phyloP scores from a whole-genome alignment of 2,113 vertebrate genomes.

The Myanophis thanlyinensis region DNA sequence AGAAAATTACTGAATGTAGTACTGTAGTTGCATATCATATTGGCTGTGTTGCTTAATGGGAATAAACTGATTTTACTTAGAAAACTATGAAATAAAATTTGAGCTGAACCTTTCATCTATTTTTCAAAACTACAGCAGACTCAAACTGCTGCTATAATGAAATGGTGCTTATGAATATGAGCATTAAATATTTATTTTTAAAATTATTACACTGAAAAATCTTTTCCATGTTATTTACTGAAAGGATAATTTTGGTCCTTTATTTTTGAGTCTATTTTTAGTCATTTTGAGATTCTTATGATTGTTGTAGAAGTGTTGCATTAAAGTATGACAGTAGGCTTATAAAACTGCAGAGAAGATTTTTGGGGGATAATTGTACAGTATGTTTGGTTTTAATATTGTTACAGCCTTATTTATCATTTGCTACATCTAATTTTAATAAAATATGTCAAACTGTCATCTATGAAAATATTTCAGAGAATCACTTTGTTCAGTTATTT shows the following conservation, averaged over 20 bases:
- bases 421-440: constrained; percentile 31
- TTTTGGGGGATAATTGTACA: not conserved
- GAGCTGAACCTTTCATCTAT: not conserved
- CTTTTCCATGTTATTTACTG: constrained; percentile 42
- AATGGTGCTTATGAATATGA: constrained; percentile 54
- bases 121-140: not conserved
- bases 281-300: not conserved
- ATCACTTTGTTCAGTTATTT: constrained; percentile 11
- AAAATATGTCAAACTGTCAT: constrained; percentile 32
- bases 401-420: constrained; percentile 16
- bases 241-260: not conserved
- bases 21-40: not conserved
- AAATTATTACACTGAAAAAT: constrained; percentile 19
- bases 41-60: not conserved
- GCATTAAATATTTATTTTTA: constrained; percentile 25
- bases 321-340: not conserved
- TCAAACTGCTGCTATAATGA: constrained; percentile 50
- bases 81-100: not conserved
- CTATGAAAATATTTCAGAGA: constrained; percentile 12
- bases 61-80: not conserved
- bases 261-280: not conserved
- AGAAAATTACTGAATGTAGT: not conserved
- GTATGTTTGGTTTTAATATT: not conserved
- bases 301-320: not conserved
- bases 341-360: not conserved